These are phyloP conservation scores for Thelaira solivaga DNA, from an alignment of 2,888 invertebrate species.

Conservation along the genomic window DNA sequence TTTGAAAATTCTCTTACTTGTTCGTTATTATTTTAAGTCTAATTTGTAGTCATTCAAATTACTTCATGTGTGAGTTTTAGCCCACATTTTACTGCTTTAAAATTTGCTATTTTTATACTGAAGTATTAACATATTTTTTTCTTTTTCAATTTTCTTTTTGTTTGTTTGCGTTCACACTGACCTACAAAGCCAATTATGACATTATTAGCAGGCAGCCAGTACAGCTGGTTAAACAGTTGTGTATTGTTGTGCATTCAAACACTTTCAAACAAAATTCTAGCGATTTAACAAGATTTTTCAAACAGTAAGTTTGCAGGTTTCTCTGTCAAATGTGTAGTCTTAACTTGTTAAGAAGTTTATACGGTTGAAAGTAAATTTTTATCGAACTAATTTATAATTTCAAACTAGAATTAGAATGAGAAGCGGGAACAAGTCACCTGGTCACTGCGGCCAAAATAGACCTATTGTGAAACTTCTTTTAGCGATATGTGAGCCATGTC, in stretches of 20 bases:
- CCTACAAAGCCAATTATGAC: constrained; percentile 55
- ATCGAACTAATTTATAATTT: too few species aligned
- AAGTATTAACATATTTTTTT: too few species aligned
- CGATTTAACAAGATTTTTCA: background rate
- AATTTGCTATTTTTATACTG: constrained; percentile 3
- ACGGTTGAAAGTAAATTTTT: too few species aligned
- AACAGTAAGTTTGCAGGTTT: background rate
- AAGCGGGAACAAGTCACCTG: too few species aligned
- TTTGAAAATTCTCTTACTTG: constrained; percentile 13
- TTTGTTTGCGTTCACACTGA: constrained; percentile 37
- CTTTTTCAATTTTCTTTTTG: background rate
- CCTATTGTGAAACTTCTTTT: too few species aligned
- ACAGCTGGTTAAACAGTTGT: background rate
- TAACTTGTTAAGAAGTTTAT: too few species aligned
- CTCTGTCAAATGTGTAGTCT: background rate
- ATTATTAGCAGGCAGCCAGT: constrained; percentile 38
- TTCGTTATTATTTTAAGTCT: constrained; percentile 28
- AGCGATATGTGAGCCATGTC: too few species aligned
- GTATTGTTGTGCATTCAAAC: background rate
- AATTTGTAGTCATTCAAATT: constrained; percentile 10
- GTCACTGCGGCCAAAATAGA: too few species aligned
- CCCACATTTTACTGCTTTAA: constrained; percentile 21
- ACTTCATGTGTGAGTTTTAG: constrained; percentile 24
- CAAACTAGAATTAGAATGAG: too few species aligned
- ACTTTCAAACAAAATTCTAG: background rate